Conservation (phyloP, 2,113 vertebrate genomes). For the western clawed frog (Xenopus tropicalis) region DNA sequence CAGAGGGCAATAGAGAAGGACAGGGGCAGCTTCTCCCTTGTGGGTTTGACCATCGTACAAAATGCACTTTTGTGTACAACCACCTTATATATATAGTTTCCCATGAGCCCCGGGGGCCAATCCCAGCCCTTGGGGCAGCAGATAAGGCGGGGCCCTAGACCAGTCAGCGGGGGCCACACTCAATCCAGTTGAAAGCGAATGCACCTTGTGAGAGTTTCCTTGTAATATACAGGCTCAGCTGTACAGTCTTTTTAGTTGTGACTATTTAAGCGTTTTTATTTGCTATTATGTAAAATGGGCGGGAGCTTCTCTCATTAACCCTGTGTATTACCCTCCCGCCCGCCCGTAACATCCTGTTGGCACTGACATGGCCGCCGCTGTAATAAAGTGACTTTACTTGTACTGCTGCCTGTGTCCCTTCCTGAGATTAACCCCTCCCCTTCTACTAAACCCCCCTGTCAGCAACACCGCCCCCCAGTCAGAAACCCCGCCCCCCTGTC, state of each 20-base stretch:
- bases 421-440: too few species aligned
- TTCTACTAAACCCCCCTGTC: too few species aligned
- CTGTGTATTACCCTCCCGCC: slow-evolving; percentile 35
- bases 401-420: neutral
- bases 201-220: slow-evolving; percentile 11
- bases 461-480: too few species aligned
- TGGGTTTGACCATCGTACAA: too few species aligned
- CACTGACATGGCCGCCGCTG: slow-evolving; percentile 22
- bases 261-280: slow-evolving; percentile 44
- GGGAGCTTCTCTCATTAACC: slow-evolving; percentile 14
- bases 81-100: too few species aligned
- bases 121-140: too few species aligned
- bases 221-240: slow-evolving; percentile 35
- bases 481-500: too few species aligned
- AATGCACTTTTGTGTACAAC: too few species aligned
- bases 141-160: too few species aligned
- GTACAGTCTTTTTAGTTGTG: slow-evolving; percentile 40
- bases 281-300: slow-evolving; percentile 27
- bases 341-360: slow-evolving; percentile 28
- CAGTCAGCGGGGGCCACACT: neutral
- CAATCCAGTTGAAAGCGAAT: slow-evolving; percentile 6
- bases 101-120: too few species aligned
- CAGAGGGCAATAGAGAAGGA: too few species aligned
- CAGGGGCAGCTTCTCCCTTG: too few species aligned
- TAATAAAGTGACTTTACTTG: slow-evolving; percentile 42